These are phyloP conservation scores for Podarcis raffonei DNA, from an alignment of 2,113 vertebrate species.

Conservation along the genomic window DNA sequence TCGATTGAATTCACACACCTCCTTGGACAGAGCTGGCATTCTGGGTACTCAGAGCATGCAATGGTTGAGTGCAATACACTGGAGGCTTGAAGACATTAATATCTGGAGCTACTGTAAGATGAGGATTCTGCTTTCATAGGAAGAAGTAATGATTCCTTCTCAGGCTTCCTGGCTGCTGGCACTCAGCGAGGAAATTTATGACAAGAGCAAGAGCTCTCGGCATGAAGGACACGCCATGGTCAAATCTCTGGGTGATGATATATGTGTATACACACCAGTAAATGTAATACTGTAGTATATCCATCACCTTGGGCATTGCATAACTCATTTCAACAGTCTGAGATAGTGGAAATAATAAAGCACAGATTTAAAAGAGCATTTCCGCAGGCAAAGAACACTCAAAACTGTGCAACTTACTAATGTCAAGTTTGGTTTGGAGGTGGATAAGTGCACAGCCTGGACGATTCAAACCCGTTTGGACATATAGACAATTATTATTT, in stretches of 20 bases:
- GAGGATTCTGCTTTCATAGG: conserved; percentile 42
- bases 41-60: conserved; percentile 39
- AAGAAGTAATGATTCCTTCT: conserved; percentile 44
- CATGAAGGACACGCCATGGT: conserved; percentile 18
- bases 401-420: conserved; percentile 42
- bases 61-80: conserved; percentile 47
- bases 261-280: not conserved
- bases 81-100: conserved; percentile 48
- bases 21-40: conserved; percentile 22
- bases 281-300: conserved; percentile 27
- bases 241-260: conserved; percentile 23
- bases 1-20: conserved; percentile 7
- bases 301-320: conserved; percentile 38
- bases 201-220: conserved; percentile 32
- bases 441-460: not conserved
- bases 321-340: conserved; percentile 22
- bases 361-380: conserved; percentile 25
- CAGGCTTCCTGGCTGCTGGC: conserved; percentile 20
- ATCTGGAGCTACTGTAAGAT: conserved; percentile 51
- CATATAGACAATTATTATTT: not conserved
- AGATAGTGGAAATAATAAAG: conserved; percentile 45
- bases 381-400: conserved; percentile 29
- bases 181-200: conserved; percentile 42
- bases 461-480: not conserved
- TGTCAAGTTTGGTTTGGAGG: not conserved